These are phyloP conservation scores for Monopis laevigella DNA, from an alignment of 2,888 invertebrate species.

Conservation along the genomic window DNA sequence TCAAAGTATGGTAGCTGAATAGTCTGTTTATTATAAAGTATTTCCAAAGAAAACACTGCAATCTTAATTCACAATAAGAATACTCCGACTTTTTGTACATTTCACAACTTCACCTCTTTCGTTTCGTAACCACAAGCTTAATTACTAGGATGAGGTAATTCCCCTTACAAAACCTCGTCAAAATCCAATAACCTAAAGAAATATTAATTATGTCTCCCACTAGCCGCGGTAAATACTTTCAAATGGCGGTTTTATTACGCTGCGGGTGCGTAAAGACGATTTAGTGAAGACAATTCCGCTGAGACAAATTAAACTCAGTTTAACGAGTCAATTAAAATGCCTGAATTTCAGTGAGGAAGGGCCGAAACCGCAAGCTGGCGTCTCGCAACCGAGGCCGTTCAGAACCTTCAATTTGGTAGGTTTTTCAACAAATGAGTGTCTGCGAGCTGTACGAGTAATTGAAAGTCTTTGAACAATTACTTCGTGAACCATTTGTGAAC, in stretches of 20 bases:
- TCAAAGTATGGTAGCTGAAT: too few relatives aligned
- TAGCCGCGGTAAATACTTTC: too few relatives aligned
- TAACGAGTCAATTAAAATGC: conserved; percentile 42
- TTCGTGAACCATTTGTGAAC: conserved; percentile 28
- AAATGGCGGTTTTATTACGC: too few relatives aligned
- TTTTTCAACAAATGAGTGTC: conserved; percentile 14
- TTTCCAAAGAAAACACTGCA: too few relatives aligned
- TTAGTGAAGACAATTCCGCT: not conserved
- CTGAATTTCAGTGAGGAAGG: conserved; percentile 28
- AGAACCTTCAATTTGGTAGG: not conserved
- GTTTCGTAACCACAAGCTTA: too few relatives aligned
- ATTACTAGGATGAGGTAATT: not conserved
- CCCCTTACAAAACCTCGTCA: not conserved
- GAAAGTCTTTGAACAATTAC: conserved; percentile 43
- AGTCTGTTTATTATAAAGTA: too few relatives aligned
- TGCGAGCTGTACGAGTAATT: conserved; percentile 29
- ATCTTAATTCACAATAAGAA: too few relatives aligned
- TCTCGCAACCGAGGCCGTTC: not conserved
- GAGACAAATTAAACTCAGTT: conserved; percentile 32
- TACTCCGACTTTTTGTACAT: too few relatives aligned
- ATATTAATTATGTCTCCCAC: too few relatives aligned
- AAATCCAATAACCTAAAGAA: not conserved
- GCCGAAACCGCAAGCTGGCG: conserved; percentile 28
- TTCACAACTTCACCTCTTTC: too few relatives aligned
- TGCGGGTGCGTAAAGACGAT: not conserved